Percentiles rank a stretch among this genome's conserved stretches.
phyloP scores from a whole-genome alignment of 2,888 invertebrate species.

The Cheilosia soror region DNA sequence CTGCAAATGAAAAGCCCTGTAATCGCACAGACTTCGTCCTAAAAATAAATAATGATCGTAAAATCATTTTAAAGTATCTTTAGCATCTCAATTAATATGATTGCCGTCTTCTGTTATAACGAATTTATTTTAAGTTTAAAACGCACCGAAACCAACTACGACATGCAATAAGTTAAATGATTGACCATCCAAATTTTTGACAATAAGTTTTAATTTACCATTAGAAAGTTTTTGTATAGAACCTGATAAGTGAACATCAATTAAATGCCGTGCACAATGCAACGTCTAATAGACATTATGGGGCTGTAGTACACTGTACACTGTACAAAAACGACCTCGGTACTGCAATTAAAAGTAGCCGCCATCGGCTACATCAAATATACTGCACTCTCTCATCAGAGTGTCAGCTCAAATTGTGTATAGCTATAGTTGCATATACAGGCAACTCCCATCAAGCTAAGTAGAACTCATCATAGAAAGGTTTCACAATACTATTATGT shows the following conservation, averaged over 20 bases:
- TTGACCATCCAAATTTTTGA: not conserved
- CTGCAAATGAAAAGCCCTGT: too few species aligned
- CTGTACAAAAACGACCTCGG: conserved; percentile 11
- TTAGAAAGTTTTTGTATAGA: not conserved
- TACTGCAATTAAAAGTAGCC: conserved; percentile 27
- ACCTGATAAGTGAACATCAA: conserved; percentile 29
- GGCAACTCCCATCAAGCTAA: not conserved
- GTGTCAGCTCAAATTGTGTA: conserved; percentile 21
- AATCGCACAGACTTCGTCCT: too few species aligned
- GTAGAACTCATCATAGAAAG: not conserved
- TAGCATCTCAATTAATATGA: too few species aligned
- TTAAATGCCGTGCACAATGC: conserved; percentile 42
- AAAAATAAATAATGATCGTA: too few species aligned
- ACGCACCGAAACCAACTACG: not conserved
- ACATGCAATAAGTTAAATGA: conserved; percentile 1
- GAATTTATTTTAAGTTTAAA: not conserved
- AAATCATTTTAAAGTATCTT: too few species aligned
- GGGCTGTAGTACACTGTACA: too few species aligned
- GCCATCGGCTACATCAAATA: conserved; percentile 43
- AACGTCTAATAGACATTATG: conserved; percentile 29
- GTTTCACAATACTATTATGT: not conserved
- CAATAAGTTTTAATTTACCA: conserved; percentile 24
- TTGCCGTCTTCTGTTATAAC: not conserved
- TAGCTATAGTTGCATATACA: not conserved
- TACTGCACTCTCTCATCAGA: conserved; percentile 17